A percentile compares a stretch with the other conserved stretches of the same genome.
These are phyloP conservation scores for Malurus splendens DNA, from an alignment of 2,797 vertebrate species.

Conservation along the genomic window DNA sequence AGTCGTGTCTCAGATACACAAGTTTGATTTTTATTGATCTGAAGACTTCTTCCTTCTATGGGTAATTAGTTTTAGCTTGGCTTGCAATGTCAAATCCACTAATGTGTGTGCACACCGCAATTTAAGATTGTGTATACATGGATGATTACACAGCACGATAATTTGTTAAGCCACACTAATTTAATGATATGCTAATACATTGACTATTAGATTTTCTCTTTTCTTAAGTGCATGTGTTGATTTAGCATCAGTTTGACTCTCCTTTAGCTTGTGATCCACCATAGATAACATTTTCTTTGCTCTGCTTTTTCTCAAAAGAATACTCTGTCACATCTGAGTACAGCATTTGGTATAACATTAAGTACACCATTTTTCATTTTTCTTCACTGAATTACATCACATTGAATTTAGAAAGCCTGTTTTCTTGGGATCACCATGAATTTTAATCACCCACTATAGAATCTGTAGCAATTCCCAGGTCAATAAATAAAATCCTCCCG, in stretches of 20 bases:
- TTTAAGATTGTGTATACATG: background rate
- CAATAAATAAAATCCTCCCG: background rate
- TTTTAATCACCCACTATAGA: background rate
- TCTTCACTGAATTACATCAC: background rate
- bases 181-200: conserved; percentile 32
- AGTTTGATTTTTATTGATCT: background rate
- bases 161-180: conserved; percentile 39
- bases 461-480: background rate
- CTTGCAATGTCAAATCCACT: background rate
- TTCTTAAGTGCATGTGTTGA: background rate
- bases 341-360: background rate
- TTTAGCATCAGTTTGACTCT: background rate
- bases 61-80: conserved; percentile 13
- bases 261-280: background rate
- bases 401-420: background rate
- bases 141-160: background rate
- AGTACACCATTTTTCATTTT: background rate
- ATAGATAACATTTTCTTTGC: background rate
- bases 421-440: background rate
- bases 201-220: background rate
- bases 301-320: background rate
- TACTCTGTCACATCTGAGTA: background rate
- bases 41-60: background rate
- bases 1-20: rapidly evolving
- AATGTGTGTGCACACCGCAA: rapidly evolving